Evolutionary conservation across 2,797 vertebrate genomes (phyloP).

Genomic region (Antennarius maculatus): DNA sequence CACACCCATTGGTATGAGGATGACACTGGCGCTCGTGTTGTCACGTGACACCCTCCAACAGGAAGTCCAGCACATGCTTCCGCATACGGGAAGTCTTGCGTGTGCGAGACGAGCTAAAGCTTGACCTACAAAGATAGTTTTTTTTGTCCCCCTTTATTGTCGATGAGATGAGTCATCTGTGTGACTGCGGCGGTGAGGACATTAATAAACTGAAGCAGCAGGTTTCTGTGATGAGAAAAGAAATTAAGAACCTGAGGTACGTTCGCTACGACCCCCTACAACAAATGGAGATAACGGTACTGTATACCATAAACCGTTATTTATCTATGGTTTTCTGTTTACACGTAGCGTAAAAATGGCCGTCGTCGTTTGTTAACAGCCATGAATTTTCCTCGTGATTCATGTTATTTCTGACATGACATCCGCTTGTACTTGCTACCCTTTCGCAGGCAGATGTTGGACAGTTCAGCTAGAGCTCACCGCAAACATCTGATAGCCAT

Average conservation of each 20-base stretch:
- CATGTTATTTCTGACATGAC: no score
- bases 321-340: not conserved
- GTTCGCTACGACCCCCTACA: not conserved
- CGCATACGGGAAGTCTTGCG: conserved; percentile 26
- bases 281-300: not conserved
- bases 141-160: not conserved
- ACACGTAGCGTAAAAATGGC: no score
- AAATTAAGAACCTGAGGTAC: conserved; percentile 85
- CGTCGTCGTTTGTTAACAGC: no score
- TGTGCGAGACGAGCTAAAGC: not conserved
- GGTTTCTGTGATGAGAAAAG: conserved; percentile 82
- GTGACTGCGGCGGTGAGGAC: conserved; percentile 54
- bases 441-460: conserved; percentile 75
- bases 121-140: accelerated
- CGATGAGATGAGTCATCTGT: conserved; percentile 58
- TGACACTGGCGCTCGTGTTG: not conserved
- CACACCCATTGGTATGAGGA: no score
- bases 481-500: conserved; percentile 78
- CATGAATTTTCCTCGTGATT: not conserved
- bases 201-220: conserved; percentile 71
- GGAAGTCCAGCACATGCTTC: conserved; percentile 45
- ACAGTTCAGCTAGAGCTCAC: conserved; percentile 71
- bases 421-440: not conserved
- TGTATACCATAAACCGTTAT: not conserved
- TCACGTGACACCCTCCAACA: conserved; percentile 42